A percentile compares a stretch with the other conserved stretches of the same genome.
phyloP scores from a whole-genome alignment of 2,888 invertebrate genomes.

The Glomeris marginata region DNA sequence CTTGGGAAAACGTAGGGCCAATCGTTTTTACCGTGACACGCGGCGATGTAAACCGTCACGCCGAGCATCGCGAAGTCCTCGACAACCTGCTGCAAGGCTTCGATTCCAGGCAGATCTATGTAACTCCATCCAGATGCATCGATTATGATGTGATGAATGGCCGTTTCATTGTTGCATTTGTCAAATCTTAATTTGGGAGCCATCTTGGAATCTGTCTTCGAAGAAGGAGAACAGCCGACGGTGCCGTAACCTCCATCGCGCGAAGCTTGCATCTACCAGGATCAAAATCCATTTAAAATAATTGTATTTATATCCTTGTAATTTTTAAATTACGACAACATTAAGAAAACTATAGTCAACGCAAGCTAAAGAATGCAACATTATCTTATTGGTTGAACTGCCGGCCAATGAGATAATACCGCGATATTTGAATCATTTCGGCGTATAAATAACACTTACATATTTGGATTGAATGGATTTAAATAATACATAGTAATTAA shows the following conservation, averaged over 20 bases:
- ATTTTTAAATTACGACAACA: too few relatives aligned
- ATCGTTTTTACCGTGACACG: conserved; percentile 8
- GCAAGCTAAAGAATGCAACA: too few relatives aligned
- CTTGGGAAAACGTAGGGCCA: too few relatives aligned
- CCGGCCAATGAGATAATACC: too few relatives aligned
- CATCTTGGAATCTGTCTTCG: neutral
- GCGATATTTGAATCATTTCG: too few relatives aligned
- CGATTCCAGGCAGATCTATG: conserved; percentile 10
- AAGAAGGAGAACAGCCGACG: neutral
- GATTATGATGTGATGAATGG: conserved; percentile 8
- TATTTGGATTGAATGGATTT: too few relatives aligned
- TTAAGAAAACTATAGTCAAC: too few relatives aligned
- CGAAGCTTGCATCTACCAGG: neutral
- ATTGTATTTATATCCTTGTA: too few relatives aligned
- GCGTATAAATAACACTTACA: too few relatives aligned
- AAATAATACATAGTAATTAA: too few relatives aligned
- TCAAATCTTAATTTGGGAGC: neutral
- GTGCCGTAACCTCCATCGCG: neutral
- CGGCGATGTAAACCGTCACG: conserved; percentile 9
- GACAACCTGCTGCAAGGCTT: conserved; percentile 1
- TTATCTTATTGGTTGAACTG: too few relatives aligned
- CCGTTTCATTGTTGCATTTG: too few relatives aligned
- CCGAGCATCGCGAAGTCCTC: conserved; percentile 4
- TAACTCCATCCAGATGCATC: conserved; percentile 12
- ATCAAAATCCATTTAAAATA: neutral